Conservation (phyloP, 1,140 invertebrate genomes). For the Homalodisca vitripennis region DNA sequence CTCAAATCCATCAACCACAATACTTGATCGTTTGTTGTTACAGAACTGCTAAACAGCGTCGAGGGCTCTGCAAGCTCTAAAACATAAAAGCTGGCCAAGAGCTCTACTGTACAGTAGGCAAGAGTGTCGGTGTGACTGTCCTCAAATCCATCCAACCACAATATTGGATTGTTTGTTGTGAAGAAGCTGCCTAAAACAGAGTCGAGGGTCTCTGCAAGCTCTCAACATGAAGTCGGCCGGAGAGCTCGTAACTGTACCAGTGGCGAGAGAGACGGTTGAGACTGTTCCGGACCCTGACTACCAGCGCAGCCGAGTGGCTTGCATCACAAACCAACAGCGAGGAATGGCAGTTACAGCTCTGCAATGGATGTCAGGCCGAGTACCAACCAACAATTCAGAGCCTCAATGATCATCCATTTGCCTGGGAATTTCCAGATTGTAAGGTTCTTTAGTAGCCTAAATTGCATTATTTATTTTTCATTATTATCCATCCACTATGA, state of each 20-base stretch:
- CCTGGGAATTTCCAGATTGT: conserved; percentile 71
- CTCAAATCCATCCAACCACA: too few species aligned
- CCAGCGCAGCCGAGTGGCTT: conserved; percentile 78
- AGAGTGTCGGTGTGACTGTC: conserved; percentile 54
- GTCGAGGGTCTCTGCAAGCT: too few species aligned
- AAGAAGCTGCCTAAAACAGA: too few species aligned
- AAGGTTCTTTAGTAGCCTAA: conserved; percentile 25
- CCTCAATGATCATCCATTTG: conserved; percentile 62
- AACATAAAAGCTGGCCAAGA: conserved; percentile 34
- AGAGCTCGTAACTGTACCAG: too few species aligned
- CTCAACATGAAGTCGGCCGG: too few species aligned
- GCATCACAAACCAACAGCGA: conserved; percentile 82
- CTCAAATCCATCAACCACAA: conserved; percentile 41
- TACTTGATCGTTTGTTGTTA: not conserved
- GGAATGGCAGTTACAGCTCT: conserved; percentile 79
- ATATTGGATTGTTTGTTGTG: too few species aligned
- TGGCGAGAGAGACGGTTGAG: too few species aligned
- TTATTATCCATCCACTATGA: too few species aligned
- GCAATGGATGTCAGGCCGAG: conserved; percentile 65
- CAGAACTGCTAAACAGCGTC: conserved; percentile 37
- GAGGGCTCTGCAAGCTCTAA: conserved; percentile 39
- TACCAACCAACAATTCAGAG: conserved; percentile 50
- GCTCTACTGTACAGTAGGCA: conserved; percentile 42
- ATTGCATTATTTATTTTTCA: too few species aligned
- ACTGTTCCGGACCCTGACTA: conserved; percentile 47